A percentile compares a stretch with the other conserved stretches of the same genome.
Evolutionary conservation across 2,113 vertebrate genomes (phyloP).

Genomic region (Amphiprion percula): DNA sequence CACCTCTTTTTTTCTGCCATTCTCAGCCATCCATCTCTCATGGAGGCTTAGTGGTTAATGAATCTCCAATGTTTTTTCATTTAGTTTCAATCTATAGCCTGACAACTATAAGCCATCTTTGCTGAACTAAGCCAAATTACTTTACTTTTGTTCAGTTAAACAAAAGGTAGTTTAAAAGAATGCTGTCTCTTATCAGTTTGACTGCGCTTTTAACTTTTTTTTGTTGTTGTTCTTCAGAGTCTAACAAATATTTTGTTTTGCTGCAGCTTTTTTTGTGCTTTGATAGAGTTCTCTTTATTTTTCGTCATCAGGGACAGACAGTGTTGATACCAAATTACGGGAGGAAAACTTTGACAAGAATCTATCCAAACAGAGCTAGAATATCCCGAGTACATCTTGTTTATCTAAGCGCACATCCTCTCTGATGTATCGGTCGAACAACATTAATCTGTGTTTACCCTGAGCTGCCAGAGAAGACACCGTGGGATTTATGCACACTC

Average conservation of each 20-base stretch:
- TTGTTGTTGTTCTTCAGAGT: not conserved
- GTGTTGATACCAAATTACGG: conserved; percentile 10
- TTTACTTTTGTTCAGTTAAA: conserved; percentile 37
- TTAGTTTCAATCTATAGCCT: conserved; percentile 58
- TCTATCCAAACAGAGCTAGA: conserved; percentile 22
- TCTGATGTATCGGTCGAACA: conserved; percentile 53
- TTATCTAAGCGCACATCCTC: conserved; percentile 53
- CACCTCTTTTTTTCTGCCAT: conserved; percentile 46
- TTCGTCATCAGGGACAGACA: not conserved
- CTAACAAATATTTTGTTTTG: not conserved
- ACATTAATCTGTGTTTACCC: conserved; percentile 78
- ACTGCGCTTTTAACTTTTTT: conserved; percentile 15
- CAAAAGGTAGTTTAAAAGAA: conserved; percentile 24
- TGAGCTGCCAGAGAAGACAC: conserved; percentile 54
- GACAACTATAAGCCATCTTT: conserved; percentile 50
- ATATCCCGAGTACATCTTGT: conserved; percentile 50
- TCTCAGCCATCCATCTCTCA: conserved; percentile 57
- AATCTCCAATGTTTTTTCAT: conserved; percentile 70
- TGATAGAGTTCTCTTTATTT: not conserved
- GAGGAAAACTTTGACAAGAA: conserved; percentile 13
- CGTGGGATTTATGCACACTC: conserved; percentile 69
- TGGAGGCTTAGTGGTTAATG: conserved; percentile 61
- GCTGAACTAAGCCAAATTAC: conserved; percentile 62
- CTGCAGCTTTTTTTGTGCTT: conserved; percentile 2
- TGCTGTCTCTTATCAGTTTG: not conserved